A percentile compares a stretch with the other conserved stretches of the same genome.
phyloP scores from a whole-genome alignment of 2,888 invertebrate genomes.

The Aradus depressus region DNA sequence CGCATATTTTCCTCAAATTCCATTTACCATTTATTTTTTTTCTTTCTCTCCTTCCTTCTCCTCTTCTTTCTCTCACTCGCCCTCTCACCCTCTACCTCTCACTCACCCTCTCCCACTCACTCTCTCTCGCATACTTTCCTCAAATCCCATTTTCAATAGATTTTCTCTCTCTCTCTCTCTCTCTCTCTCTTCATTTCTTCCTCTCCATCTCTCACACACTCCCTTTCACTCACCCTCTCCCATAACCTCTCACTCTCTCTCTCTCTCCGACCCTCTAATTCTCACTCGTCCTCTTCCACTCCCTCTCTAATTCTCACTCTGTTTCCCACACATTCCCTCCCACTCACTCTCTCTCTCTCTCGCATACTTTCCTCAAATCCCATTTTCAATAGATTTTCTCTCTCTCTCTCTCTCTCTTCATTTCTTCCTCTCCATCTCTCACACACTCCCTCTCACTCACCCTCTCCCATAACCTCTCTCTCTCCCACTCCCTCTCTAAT shows the following conservation, averaged over 20 bases:
- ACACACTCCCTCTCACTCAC: not conserved
- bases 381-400: too few relatives aligned
- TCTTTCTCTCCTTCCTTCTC: not conserved
- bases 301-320: not conserved
- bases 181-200: too few relatives aligned
- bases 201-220: too few relatives aligned
- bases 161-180: too few relatives aligned
- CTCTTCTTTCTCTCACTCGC: too few relatives aligned
- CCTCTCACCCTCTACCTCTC: too few relatives aligned
- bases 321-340: not conserved
- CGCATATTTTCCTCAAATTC: not conserved
- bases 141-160: too few relatives aligned
- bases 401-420: not conserved
- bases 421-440: not conserved
- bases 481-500: too few relatives aligned
- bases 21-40: not conserved
- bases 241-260: not conserved
- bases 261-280: not conserved
- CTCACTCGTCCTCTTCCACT: conserved; percentile 2
- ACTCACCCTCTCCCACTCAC: too few relatives aligned
- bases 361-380: too few relatives aligned
- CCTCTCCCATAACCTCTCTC: not conserved
- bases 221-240: too few relatives aligned
- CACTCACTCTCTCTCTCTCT: not conserved
- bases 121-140: too few relatives aligned